Evolutionary conservation across 1,140 invertebrate species (phyloP).

Genomic region (Lepidostoma basale): DNA sequence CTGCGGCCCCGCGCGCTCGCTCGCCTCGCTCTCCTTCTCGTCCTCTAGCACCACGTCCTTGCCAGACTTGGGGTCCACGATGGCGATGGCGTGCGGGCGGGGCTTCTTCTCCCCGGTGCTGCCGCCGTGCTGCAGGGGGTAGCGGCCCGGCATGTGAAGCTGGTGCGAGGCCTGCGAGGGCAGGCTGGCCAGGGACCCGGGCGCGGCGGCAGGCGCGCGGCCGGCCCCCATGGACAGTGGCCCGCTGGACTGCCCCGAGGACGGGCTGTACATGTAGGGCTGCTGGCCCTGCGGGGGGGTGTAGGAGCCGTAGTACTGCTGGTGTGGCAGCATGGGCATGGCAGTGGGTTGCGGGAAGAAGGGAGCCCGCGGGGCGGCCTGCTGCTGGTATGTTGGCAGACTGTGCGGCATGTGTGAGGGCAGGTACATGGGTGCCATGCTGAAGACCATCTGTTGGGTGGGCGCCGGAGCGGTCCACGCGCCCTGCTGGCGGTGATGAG

Average conservation of each 20-base stretch:
- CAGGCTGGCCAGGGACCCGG: not conserved
- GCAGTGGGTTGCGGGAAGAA: constrained; percentile 19
- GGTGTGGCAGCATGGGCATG: constrained; percentile 16
- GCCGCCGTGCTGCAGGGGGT: constrained; percentile 9
- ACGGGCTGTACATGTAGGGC: constrained; percentile 7
- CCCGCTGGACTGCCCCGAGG: constrained; percentile 2
- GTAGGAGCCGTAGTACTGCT: constrained; percentile 3
- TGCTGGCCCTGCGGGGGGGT: constrained; percentile 17
- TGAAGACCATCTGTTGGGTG: constrained; percentile 2
- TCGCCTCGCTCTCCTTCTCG: not conserved
- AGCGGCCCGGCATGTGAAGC: constrained; percentile 1
- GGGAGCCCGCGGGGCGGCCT: constrained; percentile 11
- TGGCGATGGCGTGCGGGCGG: constrained; percentile 26
- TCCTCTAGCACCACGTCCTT: constrained; percentile 32
- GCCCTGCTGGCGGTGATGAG: constrained; percentile 15
- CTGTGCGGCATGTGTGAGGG: not conserved
- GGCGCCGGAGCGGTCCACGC: constrained; percentile 7
- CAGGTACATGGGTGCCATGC: not conserved
- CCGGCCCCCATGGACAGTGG: constrained; percentile 4
- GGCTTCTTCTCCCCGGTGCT: constrained; percentile 12
- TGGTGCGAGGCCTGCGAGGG: constrained; percentile 6
- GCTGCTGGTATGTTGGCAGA: constrained; percentile 17
- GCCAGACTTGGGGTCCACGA: constrained; percentile 38
- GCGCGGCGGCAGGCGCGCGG: not conserved
- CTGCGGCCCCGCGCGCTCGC: not conserved